Evolutionary conservation across 2,888 invertebrate species (phyloP), one percentile per base, ranked within the genome.

Genomic region (Dicycla oo): DNA sequence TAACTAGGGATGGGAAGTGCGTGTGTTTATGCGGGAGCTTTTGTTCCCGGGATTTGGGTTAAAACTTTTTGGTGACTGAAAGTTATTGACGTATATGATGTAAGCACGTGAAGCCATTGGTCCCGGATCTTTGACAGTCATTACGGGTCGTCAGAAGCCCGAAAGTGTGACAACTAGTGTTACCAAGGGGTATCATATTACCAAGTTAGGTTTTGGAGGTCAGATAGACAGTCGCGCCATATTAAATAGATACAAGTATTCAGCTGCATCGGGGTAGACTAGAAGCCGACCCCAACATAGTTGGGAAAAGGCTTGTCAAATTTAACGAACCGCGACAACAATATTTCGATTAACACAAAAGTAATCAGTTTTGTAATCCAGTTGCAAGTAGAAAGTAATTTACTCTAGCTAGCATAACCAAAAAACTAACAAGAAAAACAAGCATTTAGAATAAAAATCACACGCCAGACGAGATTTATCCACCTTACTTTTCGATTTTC

Each of bases 1-100:
- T 64, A 75, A 74, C 70, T 86, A 85, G 87, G 70, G 86, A 60
- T 75, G 87, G 11, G 68, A 67, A 20, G 26, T 34, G 20, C 3
- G 15, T 57, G 7, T 60, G 11, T 18, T 54, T 56, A 57, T 23
- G 15, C 67, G 73, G 75, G 65, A 47, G 40, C 68, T 1, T 20
- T 45, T 11, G 0, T 6, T 20, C 23, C 60, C 61, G 67, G 30
- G 23, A 13, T 45, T 40, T 15, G 3, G 3, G 0, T 1, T 15
- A 8, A 47, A 30, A 8, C 5, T 38, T 5, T n/a, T 10, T 53
- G 15, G 30, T 53, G 6, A 5, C 1, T 8, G 20, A 30, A 13
- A 53, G 20, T 30, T 18, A n/a, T 20, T 20, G 2, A 2, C 4
- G 7, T 7, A 15, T 3, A n/a, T n/a, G n/a, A n/a, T n/a, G n/a